These are phyloP conservation scores for Pipistrellus kuhlii DNA, from an alignment of 2,797 vertebrate species.

Conservation along the genomic window DNA sequence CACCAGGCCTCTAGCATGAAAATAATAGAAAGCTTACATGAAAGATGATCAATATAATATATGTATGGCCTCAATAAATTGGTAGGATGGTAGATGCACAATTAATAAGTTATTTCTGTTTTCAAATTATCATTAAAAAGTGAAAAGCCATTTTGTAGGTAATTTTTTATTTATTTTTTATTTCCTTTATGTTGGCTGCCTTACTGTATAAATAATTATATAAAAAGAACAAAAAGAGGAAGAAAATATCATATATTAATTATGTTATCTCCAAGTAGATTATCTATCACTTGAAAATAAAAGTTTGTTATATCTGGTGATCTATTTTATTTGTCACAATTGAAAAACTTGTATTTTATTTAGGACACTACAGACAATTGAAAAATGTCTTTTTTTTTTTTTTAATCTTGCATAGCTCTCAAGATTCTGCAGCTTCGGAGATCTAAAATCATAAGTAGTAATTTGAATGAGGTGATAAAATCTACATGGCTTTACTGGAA, in stretches of 20 bases:
- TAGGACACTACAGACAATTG: background rate
- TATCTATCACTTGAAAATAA: slow-evolving; percentile 15
- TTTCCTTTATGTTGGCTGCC: background rate
- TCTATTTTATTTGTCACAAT: background rate
- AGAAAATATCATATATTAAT: background rate
- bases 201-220: slow-evolving; percentile 36
- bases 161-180: background rate
- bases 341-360: background rate
- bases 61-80: background rate
- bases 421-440: background rate
- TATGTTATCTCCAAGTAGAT: background rate
- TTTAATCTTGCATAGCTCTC: background rate
- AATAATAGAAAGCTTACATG: background rate
- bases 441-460: background rate
- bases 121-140: slow-evolving; percentile 4
- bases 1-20: background rate
- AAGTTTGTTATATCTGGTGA: background rate
- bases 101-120: background rate
- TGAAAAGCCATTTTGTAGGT: background rate
- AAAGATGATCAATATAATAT: background rate
- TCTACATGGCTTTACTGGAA: background rate
- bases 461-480: slow-evolving; percentile 23
- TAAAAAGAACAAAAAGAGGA: background rate
- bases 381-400: background rate
- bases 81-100: background rate